A percentile compares a stretch with the other conserved stretches of the same genome.
Conservation (phyloP, 2,888 invertebrate genomes). For the Dynastes tityus region DNA sequence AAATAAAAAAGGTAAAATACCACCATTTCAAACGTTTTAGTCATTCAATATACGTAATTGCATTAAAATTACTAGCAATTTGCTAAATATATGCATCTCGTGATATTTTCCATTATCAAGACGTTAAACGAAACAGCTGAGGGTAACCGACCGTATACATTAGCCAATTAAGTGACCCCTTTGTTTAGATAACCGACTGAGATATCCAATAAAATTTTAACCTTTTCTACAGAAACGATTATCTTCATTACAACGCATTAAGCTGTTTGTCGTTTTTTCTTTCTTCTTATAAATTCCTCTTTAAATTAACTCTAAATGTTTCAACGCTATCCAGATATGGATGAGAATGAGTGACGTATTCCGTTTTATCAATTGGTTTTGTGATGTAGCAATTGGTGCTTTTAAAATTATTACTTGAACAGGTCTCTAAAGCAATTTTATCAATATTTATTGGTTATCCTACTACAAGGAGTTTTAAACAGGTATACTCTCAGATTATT, state of each 20-base stretch:
- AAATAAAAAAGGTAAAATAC: too few species aligned
- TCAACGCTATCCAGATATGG: too few species aligned
- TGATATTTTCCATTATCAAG: slow-evolving; percentile 23
- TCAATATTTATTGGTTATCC: too few species aligned
- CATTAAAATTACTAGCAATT: neutral
- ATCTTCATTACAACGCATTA: neutral
- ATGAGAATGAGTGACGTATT: too few species aligned
- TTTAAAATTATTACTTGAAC: too few species aligned
- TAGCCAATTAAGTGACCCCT: slow-evolving; percentile 18
- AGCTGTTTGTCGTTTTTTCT: neutral
- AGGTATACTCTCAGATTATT: too few species aligned
- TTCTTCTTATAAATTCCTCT: neutral
- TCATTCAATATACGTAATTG: slow-evolving; percentile 3
- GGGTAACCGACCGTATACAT: slow-evolving; percentile 16
- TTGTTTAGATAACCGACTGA: neutral
- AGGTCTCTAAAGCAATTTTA: too few species aligned
- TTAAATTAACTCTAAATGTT: too few species aligned
- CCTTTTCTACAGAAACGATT: neutral
- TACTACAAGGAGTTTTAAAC: too few species aligned
- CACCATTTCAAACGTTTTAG: too few species aligned
- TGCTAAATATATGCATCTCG: slow-evolving; percentile 19
- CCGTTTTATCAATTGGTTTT: too few species aligned
- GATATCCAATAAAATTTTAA: slow-evolving; percentile 16
- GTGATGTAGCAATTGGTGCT: too few species aligned
- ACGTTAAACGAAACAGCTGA: neutral